Evolutionary conservation across 2,888 invertebrate genomes (phyloP).

Genomic region (Coenonympha arcania): DNA sequence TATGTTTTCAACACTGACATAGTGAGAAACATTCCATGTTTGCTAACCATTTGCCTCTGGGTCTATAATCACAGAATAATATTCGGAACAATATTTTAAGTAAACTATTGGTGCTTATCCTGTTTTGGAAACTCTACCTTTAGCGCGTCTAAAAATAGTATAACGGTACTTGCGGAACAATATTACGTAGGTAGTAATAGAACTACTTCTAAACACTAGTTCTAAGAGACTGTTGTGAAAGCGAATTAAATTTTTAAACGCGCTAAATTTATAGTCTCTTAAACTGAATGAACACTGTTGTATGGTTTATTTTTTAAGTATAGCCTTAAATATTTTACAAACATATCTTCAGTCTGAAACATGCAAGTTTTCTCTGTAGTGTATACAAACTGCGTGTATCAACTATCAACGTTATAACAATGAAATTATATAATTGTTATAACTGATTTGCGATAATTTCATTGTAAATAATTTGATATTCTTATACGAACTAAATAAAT

Average conservation of each 20-base stretch:
- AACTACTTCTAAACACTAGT: too few species aligned
- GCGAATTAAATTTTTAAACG: too few species aligned
- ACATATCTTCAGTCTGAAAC: slow-evolving; percentile 70
- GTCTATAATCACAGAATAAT: slow-evolving; percentile 47
- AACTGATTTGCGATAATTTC: slow-evolving; percentile 66
- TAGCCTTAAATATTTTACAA: slow-evolving; percentile 61
- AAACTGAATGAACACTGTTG: too few species aligned
- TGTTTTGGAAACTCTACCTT: too few species aligned
- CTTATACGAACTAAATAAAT: slow-evolving; percentile 71
- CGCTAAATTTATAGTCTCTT: too few species aligned
- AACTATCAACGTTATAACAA: slow-evolving; percentile 69
- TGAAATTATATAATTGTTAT: slow-evolving; percentile 61
- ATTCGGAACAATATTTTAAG: slow-evolving; percentile 64
- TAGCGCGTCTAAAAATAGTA: too few species aligned
- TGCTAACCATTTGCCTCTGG: slow-evolving; percentile 42
- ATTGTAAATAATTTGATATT: slow-evolving; percentile 73
- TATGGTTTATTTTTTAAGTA: slow-evolving; percentile 63
- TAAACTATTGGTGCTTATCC: too few species aligned
- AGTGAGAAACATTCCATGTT: slow-evolving; percentile 68
- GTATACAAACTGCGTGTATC: slow-evolving; percentile 64
- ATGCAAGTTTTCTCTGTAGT: slow-evolving; percentile 74
- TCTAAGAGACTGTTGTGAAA: too few species aligned
- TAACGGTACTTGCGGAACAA: too few species aligned
- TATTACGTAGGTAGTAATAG: too few species aligned
- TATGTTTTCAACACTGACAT: slow-evolving; percentile 38